phyloP scores from a whole-genome alignment of 2,888 invertebrate species.

The Nasonovia ribisnigri region DNA sequence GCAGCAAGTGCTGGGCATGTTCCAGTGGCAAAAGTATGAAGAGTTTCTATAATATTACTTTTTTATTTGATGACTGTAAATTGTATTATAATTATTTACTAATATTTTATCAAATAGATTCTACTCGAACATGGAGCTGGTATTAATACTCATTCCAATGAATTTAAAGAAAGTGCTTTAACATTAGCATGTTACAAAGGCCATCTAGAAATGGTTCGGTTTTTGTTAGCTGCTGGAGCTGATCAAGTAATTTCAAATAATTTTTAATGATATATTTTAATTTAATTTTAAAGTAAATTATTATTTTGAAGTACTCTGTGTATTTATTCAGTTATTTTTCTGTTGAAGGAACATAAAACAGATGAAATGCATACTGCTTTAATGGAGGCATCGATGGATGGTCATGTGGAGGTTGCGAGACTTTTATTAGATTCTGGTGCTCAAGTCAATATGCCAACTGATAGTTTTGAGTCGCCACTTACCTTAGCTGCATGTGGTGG shows the following conservation, averaged over 20 bases:
- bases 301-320: neutral
- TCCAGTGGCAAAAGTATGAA: conserved; percentile 85
- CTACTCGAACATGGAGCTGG: conserved; percentile 94
- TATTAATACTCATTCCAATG: conserved; percentile 98
- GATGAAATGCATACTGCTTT: conserved; percentile 99
- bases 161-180: conserved; percentile 98
- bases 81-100: conserved; percentile 25
- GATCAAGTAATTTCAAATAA: conserved; percentile 75
- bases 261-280: neutral
- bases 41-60: neutral
- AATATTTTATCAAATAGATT: conserved; percentile 72
- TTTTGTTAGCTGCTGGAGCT: conserved; percentile 94
- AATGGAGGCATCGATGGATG: conserved; percentile 99
- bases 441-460: conserved; percentile 99
- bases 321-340: conserved; percentile 39
- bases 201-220: conserved; percentile 96
- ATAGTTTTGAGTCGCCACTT: conserved; percentile 98
- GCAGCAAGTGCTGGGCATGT: conserved; percentile 96
- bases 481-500: conserved; percentile 99
- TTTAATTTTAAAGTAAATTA: neutral
- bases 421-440: conserved; percentile 96
- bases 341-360: conserved; percentile 91
- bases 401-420: conserved; percentile 97
- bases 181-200: conserved; percentile 96
- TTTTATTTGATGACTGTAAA: neutral